Evolutionary conservation across 1,140 invertebrate genomes (phyloP), one percentile per base, ranked within the genome.

Genomic region (Aphelenchoides besseyi): DNA sequence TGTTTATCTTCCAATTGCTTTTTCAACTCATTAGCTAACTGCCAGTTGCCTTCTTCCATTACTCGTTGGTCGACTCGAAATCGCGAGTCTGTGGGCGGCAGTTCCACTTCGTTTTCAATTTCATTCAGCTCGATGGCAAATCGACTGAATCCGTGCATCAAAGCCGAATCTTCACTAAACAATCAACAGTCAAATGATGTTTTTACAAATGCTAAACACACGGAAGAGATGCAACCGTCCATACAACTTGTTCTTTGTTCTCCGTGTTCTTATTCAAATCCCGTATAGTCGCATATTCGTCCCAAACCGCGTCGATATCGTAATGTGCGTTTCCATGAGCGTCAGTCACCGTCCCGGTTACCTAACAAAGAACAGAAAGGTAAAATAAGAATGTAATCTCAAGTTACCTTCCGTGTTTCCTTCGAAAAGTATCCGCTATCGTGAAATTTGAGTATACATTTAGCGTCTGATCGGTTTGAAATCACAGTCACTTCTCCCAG

Each of bases 101-200:
- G 89, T 52, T 90, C 35, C 23, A n/a, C 16, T 3, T 37, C 91
- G 2, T 91, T 89, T 87, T 98, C 95, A 3, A 88, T 87, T 86
- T 98, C 95, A 85, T 99, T 99, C 52, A 99, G 86, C 87, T 98
- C 93, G 84, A 93, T 91, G 18, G 96, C 94, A 76, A 98, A 88
- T 84, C 91, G 86, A 12, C 94, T 97, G 85, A 98, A 98, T 85
- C 92, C 91, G 86, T 98, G 98, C 86, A 90, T 95, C 85, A 88
- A 89, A 41, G 92, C 90, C 89, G 69, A 30, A 30, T 72, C 37
- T 32, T 70, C 37, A 16, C 70, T 72, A n/a, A 67, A 72, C 29
- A 63, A 71, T 23, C 23, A 29, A 55, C 63, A 66, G n/a, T 1
- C 23, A 52, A 23, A 23, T 2, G n/a, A 2, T 52, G 23, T 16